Conservation (phyloP, 1,140 invertebrate species). For the Sinella curviseta region DNA sequence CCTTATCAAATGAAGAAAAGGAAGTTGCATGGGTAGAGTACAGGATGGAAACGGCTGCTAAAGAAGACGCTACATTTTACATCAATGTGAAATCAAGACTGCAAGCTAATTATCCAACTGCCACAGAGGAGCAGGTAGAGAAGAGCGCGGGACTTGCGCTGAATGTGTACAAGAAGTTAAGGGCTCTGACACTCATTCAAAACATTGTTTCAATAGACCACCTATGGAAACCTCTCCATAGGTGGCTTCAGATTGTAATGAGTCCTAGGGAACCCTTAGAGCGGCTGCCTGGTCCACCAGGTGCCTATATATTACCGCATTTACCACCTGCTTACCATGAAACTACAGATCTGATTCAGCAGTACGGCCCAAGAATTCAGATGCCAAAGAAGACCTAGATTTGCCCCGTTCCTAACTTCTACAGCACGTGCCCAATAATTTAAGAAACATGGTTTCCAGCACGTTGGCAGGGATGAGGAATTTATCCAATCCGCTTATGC, state of each 20-base stretch:
- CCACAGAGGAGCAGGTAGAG: background rate
- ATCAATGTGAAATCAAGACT: background rate
- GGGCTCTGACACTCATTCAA: background rate
- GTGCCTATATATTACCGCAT: background rate
- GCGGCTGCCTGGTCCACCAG: background rate
- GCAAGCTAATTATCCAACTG: background rate
- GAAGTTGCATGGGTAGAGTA: constrained; percentile 92
- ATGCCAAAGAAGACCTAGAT: background rate
- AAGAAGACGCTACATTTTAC: background rate
- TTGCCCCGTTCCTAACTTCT: background rate
- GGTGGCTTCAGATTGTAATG: background rate
- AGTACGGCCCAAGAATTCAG: too few species aligned
- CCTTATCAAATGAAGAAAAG: constrained; percentile 82
- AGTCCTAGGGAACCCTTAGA: background rate
- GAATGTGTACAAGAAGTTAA: background rate
- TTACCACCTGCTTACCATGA: background rate
- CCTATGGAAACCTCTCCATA: background rate
- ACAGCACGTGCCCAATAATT: background rate
- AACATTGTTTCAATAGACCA: too few species aligned
- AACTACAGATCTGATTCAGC: background rate
- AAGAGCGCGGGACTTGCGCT: background rate
- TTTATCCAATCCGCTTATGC: too few species aligned
- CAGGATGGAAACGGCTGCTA: constrained; percentile 67
- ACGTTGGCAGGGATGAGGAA: too few species aligned
- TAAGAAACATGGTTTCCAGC: background rate